These are phyloP conservation scores for Mizuhopecten yessoensis DNA, from an alignment of 1,140 invertebrate genomes.

Conservation along the genomic window DNA sequence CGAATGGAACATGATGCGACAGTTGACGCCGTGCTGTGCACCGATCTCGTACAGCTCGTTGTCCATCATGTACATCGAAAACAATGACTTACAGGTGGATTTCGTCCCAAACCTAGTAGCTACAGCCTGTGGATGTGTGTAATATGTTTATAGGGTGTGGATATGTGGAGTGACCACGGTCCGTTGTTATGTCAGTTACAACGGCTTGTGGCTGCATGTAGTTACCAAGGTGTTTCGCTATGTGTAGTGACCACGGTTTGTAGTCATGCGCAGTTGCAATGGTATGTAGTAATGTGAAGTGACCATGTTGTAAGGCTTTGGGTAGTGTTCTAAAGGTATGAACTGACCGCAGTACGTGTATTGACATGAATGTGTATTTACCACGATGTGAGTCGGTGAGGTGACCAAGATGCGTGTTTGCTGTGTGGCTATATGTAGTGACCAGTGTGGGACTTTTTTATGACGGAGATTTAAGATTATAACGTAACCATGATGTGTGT, in stretches of 20 bases:
- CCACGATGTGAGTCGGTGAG: too few relatives aligned
- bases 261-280: background rate
- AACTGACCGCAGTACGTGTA: too few relatives aligned
- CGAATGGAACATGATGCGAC: slow-evolving; percentile 41
- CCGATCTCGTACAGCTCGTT: slow-evolving; percentile 66
- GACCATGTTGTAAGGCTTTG: too few relatives aligned
- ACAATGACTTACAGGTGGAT: slow-evolving; percentile 55
- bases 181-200: too few relatives aligned
- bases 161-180: too few relatives aligned
- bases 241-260: background rate
- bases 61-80: slow-evolving; percentile 66
- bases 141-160: background rate
- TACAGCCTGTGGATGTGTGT: slow-evolving; percentile 69
- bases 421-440: too few relatives aligned
- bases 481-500: too few relatives aligned
- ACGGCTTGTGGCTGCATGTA: background rate
- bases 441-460: too few relatives aligned
- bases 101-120: slow-evolving; percentile 68
- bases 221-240: background rate
- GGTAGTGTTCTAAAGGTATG: too few relatives aligned
- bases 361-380: too few relatives aligned
- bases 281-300: too few relatives aligned
- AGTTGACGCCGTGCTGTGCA: slow-evolving; percentile 67
- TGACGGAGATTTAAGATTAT: too few relatives aligned
- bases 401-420: background rate